Percentiles rank a stretch among this genome's conserved stretches.
Conservation (phyloP, 2,113 vertebrate genomes). For the Apteryx mantelli region DNA sequence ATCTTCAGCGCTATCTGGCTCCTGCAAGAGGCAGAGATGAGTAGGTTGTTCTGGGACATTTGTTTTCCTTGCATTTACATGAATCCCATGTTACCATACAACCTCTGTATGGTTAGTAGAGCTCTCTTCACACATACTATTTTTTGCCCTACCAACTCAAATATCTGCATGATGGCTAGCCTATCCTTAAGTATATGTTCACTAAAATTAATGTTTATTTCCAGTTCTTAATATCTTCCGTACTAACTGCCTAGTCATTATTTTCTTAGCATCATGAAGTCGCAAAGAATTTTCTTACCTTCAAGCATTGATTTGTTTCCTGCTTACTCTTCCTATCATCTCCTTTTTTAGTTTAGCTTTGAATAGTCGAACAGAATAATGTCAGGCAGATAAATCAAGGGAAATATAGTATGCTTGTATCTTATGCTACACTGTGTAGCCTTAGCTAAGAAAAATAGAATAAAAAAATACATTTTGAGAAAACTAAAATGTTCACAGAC, state of each 20-base stretch:
- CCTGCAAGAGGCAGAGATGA: not conserved
- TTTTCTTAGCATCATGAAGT: not conserved
- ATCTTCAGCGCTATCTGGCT: not conserved
- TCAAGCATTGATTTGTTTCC: not conserved
- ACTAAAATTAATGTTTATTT: not conserved
- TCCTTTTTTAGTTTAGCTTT: not conserved
- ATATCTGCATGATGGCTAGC: not conserved
- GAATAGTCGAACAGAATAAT: not conserved
- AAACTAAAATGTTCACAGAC: not conserved
- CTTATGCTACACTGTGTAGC: not conserved
- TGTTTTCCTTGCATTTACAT: not conserved
- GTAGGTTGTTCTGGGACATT: not conserved
- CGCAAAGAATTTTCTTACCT: not conserved
- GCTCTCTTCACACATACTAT: not conserved
- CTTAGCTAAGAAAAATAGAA: not conserved
- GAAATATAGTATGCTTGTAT: not conserved
- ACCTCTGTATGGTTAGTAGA: not conserved
- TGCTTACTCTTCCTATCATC: not conserved
- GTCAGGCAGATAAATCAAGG: not conserved
- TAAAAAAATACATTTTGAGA: not conserved
- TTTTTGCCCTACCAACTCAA: not conserved
- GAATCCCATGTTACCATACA: not conserved
- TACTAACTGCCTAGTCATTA: not conserved
- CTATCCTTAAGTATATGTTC: not conserved
- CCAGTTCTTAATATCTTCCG: not conserved